Conservation (phyloP, 2,888 invertebrate genomes). For the Hoplodrina blanda region DNA sequence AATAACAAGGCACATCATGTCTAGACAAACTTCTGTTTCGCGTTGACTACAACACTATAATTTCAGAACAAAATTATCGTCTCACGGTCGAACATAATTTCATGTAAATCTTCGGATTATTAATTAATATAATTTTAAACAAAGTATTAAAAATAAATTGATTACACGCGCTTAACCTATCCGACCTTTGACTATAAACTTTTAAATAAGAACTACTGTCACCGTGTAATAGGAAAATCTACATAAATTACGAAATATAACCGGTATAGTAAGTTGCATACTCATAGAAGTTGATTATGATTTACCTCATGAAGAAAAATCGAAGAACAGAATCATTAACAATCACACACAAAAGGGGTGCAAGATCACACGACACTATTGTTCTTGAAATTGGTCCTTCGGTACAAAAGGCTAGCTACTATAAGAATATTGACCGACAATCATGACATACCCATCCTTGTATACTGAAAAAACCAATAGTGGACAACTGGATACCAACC, state of each 20-base stretch:
- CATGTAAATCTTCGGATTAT: constrained; percentile 22
- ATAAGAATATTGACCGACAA: not conserved
- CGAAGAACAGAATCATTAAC: not conserved
- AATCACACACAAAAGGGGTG: too few relatives aligned
- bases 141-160: constrained; percentile 41
- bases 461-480: not conserved
- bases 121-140: constrained; percentile 37
- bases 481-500: constrained; percentile 3
- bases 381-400: not conserved
- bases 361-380: not conserved
- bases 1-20: constrained; percentile 17
- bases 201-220: constrained; percentile 36
- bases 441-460: not conserved
- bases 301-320: constrained; percentile 2
- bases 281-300: not conserved
- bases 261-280: constrained; percentile 9
- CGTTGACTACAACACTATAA: not conserved
- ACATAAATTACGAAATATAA: constrained; percentile 35
- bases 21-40: constrained; percentile 27
- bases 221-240: constrained; percentile 23
- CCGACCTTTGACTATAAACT: constrained; percentile 25
- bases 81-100: constrained; percentile 25
- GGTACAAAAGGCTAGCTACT: not conserved
- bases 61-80: constrained; percentile 33
- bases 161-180: constrained; percentile 26